Evolutionary conservation across 2,888 invertebrate genomes (phyloP), one percentile per base, ranked within the genome.

Genomic region (Teinopalpus imperialis): DNA sequence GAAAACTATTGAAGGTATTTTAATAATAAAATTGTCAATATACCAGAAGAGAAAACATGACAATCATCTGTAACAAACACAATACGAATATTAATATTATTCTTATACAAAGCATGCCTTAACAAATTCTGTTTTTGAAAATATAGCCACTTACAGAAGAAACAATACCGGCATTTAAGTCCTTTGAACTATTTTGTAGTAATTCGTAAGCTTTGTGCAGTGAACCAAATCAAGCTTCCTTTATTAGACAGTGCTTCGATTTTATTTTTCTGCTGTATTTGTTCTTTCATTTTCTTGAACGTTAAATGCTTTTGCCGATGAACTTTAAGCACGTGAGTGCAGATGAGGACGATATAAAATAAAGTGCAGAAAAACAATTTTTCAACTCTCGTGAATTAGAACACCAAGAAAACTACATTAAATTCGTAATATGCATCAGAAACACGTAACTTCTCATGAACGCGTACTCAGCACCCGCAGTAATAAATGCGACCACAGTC

Each of bases 301-400:
- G n/a, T 1, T 7, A 18, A 48, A 42, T 16, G 6, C 21, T 31
- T 47, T 53, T 6, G 20, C 30, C 0, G 51, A 5, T 51, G 44
- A 8, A 23, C 18, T 26, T 48, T 51, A 1, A 56, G 21, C 10
- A 53, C 16, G 9, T 32, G 27, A 18, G 54, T 26, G 4, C 56
- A 49, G 16, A 20, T 29, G 5, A 52, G 40, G 4, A 56, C 26
- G 5, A 20, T 30, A 2, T 26, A 12, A 13, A 54, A 29, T 8
- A 56, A 45, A 9, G 37, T 43, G 6, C 51, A 45, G 9, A 36
- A 49, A 26, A 54, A 54, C 14, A 50, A 20, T 3, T 42, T 50
- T 39, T 56, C 56, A n/a, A 1, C 27, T 1, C 13, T 51, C 50
- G 7, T 56, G 51, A 8, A 43, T 26, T 3, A 55, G 9, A 26